phyloP scores from a whole-genome alignment of 2,888 invertebrate genomes.

The Dioctria rufipes region DNA sequence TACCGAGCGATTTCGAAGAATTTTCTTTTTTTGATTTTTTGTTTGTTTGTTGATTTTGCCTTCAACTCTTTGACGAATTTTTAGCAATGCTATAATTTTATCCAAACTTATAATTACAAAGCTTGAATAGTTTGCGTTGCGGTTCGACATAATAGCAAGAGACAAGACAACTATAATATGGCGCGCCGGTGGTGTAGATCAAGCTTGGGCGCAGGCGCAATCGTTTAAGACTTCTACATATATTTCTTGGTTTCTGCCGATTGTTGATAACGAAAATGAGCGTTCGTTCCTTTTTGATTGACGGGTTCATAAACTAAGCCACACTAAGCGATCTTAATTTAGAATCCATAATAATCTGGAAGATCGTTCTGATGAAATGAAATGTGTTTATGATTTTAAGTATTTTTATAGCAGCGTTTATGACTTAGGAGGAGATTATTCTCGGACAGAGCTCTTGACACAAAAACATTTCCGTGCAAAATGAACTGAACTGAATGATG shows the following conservation, averaged over 20 bases:
- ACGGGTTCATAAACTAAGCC: constrained; percentile 39
- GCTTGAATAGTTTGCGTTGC: constrained; percentile 20
- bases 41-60: background rate
- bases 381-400: background rate
- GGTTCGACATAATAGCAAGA: background rate
- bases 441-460: constrained; percentile 13
- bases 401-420: background rate
- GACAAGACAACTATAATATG: too few relatives aligned
- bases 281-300: constrained; percentile 37
- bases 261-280: constrained; percentile 28
- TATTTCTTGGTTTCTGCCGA: background rate
- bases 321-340: constrained; percentile 36
- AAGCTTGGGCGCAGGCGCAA: background rate
- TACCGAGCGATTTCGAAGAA: constrained; percentile 33
- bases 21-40: constrained; percentile 25
- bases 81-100: constrained; percentile 28
- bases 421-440: background rate
- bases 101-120: constrained; percentile 25
- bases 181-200: too few relatives aligned
- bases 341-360: constrained; percentile 4
- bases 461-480: background rate
- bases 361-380: background rate
- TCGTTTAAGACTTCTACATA: constrained; percentile 18
- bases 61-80: constrained; percentile 15
- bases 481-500: constrained; percentile 7